A percentile compares a stretch with the other conserved stretches of the same genome.
Conservation (phyloP, 2,797 vertebrate genomes). For the Pterois miles region DNA sequence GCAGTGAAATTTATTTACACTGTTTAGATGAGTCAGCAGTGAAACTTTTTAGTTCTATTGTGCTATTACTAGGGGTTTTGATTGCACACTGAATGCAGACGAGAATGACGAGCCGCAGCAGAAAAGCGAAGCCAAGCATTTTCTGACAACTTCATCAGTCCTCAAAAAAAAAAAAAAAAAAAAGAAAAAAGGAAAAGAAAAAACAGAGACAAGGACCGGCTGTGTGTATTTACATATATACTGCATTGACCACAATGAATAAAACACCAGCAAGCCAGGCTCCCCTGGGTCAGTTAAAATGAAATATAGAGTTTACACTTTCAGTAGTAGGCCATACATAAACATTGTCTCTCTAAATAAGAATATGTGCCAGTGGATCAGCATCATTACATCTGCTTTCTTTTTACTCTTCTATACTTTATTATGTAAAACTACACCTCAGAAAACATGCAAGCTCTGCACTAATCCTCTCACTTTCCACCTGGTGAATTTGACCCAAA, state of each 20-base stretch:
- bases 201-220: constrained; percentile 40
- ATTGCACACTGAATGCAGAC: constrained; percentile 48
- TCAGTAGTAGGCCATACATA: constrained; percentile 70
- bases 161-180: constrained; percentile 31
- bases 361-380: constrained; percentile 74
- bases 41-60: constrained; percentile 37
- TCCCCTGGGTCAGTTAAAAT: constrained; percentile 74
- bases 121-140: constrained; percentile 63
- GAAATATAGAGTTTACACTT: constrained; percentile 73
- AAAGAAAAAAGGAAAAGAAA: constrained; percentile 10
- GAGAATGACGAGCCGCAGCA: constrained; percentile 54
- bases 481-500: constrained; percentile 84
- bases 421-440: constrained; percentile 81
- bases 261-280: constrained; percentile 64
- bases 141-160: constrained; percentile 67
- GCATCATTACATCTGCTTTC: constrained; percentile 81
- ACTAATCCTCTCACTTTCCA: constrained; percentile 82
- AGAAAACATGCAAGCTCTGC: constrained; percentile 74
- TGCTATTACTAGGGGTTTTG: constrained; percentile 55
- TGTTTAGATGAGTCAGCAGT: constrained; percentile 59
- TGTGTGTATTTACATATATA: constrained; percentile 73
- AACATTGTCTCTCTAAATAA: constrained; percentile 80
- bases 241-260: constrained; percentile 74
- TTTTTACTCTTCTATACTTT: constrained; percentile 73
- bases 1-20: constrained; percentile 49